These are phyloP conservation scores for Chroicocephalus ridibundus DNA, from an alignment of 2,113 vertebrate genomes.

Conservation along the genomic window DNA sequence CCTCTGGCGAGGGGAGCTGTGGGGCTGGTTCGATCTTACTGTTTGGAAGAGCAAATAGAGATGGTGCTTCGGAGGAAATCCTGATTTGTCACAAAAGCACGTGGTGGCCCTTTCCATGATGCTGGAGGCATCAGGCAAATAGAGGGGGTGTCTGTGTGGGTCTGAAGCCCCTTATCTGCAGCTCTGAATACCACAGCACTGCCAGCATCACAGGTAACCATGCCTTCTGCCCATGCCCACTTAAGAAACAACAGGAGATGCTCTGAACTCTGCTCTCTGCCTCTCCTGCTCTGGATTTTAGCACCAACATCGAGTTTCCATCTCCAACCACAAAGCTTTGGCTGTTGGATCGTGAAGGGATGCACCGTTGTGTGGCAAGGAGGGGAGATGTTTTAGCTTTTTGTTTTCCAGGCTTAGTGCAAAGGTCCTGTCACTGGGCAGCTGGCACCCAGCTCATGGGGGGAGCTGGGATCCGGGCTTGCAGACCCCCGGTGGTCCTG, in stretches of 20 bases:
- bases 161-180: background rate
- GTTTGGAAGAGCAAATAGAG: background rate
- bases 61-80: background rate
- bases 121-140: background rate
- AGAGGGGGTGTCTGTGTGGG: too few relatives aligned
- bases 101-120: background rate
- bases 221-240: background rate
- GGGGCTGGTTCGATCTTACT: rapidly evolving
- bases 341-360: background rate
- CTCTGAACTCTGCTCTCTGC: background rate
- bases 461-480: background rate
- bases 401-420: background rate
- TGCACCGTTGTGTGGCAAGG: rapidly evolving
- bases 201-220: rapidly evolving
- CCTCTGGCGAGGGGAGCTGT: background rate
- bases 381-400: background rate
- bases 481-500: rapidly evolving
- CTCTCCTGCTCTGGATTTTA: background rate
- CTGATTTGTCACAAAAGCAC: background rate
- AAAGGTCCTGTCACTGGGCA: background rate
- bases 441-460: rapidly evolving
- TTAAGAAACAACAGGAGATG: background rate
- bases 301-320: background rate
- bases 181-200: background rate
- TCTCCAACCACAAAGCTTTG: background rate